A percentile compares a stretch with the other conserved stretches of the same genome.
These are phyloP conservation scores for Pelusios castaneus DNA, from an alignment of 2,113 vertebrate species.

Conservation along the genomic window DNA sequence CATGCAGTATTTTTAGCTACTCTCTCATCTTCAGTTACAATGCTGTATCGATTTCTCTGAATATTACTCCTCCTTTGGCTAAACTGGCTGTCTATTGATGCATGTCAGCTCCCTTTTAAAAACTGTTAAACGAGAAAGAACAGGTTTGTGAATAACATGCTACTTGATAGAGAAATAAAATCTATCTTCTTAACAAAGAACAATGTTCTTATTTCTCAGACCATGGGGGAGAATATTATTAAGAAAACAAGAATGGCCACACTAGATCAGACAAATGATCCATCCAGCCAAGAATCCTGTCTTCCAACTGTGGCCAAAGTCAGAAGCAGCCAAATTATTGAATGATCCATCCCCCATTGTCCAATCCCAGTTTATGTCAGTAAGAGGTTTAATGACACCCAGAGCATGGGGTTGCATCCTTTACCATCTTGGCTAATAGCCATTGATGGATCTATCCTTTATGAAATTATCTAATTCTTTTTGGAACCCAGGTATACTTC, in stretches of 20 bases:
- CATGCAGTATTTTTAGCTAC: conserved; percentile 25
- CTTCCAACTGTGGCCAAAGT: neutral
- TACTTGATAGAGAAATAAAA: conserved; percentile 49
- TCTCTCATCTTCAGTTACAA: conserved; percentile 56
- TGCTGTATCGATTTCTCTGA: conserved; percentile 68
- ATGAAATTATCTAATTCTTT: neutral
- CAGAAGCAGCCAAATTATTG: neutral
- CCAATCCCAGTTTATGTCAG: neutral
- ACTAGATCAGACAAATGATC: neutral
- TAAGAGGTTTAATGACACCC: neutral
- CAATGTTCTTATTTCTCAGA: neutral
- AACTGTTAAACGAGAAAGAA: conserved; percentile 60
- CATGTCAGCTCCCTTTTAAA: conserved; percentile 63
- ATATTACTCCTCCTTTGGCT: conserved; percentile 58
- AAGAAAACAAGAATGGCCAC: neutral
- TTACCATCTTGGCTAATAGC: neutral
- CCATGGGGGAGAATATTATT: conserved; percentile 27
- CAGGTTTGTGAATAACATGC: conserved; percentile 38
- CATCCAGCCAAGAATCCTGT: neutral
- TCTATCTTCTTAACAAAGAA: conserved; percentile 21
- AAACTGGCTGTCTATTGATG: conserved; percentile 59
- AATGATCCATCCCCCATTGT: neutral
- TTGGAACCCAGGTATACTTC: neutral
- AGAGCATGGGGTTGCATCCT: neutral
- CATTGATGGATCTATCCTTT: neutral